These are phyloP conservation scores for Drosophila kanapiae DNA, from an alignment of 1,140 invertebrate species.

Conservation along the genomic window DNA sequence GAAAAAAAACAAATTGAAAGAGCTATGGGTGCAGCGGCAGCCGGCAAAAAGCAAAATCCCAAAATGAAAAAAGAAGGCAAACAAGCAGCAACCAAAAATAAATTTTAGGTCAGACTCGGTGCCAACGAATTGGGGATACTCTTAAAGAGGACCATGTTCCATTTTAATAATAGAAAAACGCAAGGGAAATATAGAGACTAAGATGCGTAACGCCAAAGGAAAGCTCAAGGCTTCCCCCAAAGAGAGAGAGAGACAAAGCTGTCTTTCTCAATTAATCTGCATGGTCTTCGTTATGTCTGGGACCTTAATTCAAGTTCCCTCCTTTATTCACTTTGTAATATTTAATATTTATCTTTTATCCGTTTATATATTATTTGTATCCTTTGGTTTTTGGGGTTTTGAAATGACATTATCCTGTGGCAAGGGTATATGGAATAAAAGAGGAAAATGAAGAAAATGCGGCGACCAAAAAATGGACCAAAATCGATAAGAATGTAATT, in stretches of 20 bases:
- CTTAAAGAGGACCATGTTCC: not conserved
- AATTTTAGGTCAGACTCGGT: slow-evolving; percentile 3
- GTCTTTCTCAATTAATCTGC: too few relatives aligned
- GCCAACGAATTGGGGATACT: slow-evolving; percentile 1
- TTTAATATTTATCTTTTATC: too few relatives aligned
- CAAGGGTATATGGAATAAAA: slow-evolving; percentile 17
- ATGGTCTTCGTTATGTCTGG: too few relatives aligned
- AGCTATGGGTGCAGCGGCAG: slow-evolving; percentile 42
- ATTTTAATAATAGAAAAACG: not conserved
- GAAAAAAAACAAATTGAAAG: slow-evolving; percentile 31
- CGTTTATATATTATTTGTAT: not conserved
- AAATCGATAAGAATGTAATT: slow-evolving; percentile 83
- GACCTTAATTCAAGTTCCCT: not conserved
- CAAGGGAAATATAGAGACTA: not conserved
- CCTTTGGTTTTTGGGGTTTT: too few relatives aligned
- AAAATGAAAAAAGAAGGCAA: slow-evolving; percentile 16
- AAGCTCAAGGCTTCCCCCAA: not conserved
- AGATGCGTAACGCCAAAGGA: not conserved
- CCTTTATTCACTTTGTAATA: not conserved
- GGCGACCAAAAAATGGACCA: slow-evolving; percentile 72
- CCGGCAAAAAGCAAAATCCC: slow-evolving; percentile 22
- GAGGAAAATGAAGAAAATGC: slow-evolving; percentile 42
- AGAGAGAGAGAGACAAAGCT: not conserved
- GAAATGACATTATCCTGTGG: not conserved
- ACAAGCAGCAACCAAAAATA: slow-evolving; percentile 30